Evolutionary conservation across 1,140 invertebrate species (phyloP).

Genomic region (Lepidurus packardi): DNA sequence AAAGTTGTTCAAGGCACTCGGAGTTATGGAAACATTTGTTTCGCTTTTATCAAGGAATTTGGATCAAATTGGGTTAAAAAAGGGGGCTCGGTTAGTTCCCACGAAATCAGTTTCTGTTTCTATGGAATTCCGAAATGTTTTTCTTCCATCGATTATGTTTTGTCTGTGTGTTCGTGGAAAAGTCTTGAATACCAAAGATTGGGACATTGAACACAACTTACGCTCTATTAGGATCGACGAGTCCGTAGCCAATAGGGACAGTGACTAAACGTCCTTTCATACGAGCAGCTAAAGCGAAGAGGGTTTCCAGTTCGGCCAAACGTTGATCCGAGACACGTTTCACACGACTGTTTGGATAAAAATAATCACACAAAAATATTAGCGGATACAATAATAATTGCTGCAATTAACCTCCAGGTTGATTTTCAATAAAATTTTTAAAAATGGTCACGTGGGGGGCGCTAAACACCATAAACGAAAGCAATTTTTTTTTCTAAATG

Average conservation of each 20-base stretch:
- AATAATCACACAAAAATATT: slow-evolving; percentile 32
- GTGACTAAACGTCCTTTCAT: slow-evolving; percentile 49
- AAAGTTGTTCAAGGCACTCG: not conserved
- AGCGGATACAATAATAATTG: too few species aligned
- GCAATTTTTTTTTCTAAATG: too few species aligned
- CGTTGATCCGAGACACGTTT: slow-evolving; percentile 61
- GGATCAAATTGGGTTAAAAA: not conserved
- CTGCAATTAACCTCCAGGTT: too few species aligned
- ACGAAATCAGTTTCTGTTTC: not conserved
- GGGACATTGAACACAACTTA: slow-evolving; percentile 44
- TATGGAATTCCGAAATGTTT: not conserved
- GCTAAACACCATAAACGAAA: too few species aligned
- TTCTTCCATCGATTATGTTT: too few species aligned
- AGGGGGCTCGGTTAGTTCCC: not conserved
- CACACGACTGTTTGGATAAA: slow-evolving; percentile 47
- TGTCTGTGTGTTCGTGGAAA: too few species aligned
- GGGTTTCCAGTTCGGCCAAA: slow-evolving; percentile 57
- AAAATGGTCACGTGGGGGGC: too few species aligned
- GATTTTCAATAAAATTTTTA: too few species aligned
- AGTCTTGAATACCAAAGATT: not conserved
- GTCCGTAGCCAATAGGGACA: slow-evolving; percentile 52
- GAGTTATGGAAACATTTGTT: not conserved
- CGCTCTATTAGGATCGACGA: slow-evolving; percentile 52
- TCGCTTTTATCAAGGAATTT: not conserved
- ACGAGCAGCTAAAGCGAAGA: slow-evolving; percentile 49